phyloP scores from a whole-genome alignment of 2,888 invertebrate species.

The Pardosa pseudoannulata region DNA sequence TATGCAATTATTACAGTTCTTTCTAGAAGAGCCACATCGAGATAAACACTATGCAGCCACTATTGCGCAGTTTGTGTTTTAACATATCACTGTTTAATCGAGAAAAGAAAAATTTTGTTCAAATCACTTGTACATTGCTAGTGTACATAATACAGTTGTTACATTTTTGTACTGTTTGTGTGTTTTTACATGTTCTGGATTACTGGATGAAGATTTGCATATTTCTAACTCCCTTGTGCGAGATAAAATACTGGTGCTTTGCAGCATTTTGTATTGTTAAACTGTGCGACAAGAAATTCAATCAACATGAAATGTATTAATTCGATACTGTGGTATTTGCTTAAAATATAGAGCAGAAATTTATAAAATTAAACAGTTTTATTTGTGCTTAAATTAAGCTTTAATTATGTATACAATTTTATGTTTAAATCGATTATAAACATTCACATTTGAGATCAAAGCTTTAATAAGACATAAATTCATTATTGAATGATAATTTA shows the following conservation, averaged over 20 bases:
- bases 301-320: too few relatives aligned
- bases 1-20: conserved; percentile 37
- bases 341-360: too few relatives aligned
- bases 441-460: too few relatives aligned
- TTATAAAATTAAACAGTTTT: too few relatives aligned
- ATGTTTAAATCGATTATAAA: too few relatives aligned
- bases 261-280: conserved; percentile 31
- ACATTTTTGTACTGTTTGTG: conserved; percentile 68
- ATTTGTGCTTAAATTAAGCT: too few relatives aligned
- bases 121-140: conserved; percentile 51
- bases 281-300: background rate
- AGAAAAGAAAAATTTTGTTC: conserved; percentile 27
- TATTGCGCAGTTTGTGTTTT: conserved; percentile 52
- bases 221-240: conserved; percentile 22
- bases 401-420: too few relatives aligned
- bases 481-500: too few relatives aligned
- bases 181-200: conserved; percentile 65
- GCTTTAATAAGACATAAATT: too few relatives aligned
- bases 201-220: conserved; percentile 35
- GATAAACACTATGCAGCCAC: conserved; percentile 44
- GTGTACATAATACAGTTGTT: conserved; percentile 65
- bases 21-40: conserved; percentile 42
- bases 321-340: too few relatives aligned
- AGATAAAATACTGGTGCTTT: conserved; percentile 45
- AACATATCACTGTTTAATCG: conserved; percentile 61